Evolutionary conservation across 2,888 invertebrate species (phyloP), one percentile per base, ranked within the genome.

Genomic region (Dugesia japonica): DNA sequence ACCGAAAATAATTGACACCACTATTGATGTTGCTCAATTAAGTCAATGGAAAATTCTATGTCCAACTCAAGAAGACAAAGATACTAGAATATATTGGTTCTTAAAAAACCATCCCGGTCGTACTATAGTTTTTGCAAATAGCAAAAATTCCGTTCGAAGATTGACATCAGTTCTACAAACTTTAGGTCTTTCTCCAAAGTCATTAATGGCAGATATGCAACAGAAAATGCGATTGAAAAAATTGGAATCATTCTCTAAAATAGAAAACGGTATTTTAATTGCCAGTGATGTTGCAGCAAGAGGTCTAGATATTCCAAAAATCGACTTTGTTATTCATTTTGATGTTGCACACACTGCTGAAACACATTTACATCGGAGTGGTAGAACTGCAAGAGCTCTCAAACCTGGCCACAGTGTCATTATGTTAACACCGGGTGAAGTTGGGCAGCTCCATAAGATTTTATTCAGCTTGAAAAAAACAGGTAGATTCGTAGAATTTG

Each of bases 201-300:
- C 73, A 72, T 83, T 87, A 1, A 87, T 88, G 81, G 86, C 87
- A 0, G 86, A 86, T 79, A 94, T 98, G 95, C 90, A 90, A 78
- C 98, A 99, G 83, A 88, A 91, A 78, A 94, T 94, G 82, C 87
- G 98, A 20, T 86, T 98, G 42, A 92, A 92, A 83, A 97, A 94
- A 86, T 87, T 98, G 1, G 98, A 99, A 83, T 89, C 88, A 88
- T 88, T 88, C 17, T 56, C 56, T 7, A 56, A 56, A 23, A 56
- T n/a, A 1, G 56, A 56, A 56, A 56, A 88, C 79, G 89, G 90
- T 0, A 83, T 98, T 7, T 88, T 98, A 78, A 89, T 97, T 0
- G 88, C 89, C 0, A 97, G 94, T 0, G 98, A 98, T 86, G 95
- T 99, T 1, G 97, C 98, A 0, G 94, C 98, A 0, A 88, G 98